Evolutionary conservation across 2,888 invertebrate species (phyloP).

Genomic region (Nemotelus pantherinus): DNA sequence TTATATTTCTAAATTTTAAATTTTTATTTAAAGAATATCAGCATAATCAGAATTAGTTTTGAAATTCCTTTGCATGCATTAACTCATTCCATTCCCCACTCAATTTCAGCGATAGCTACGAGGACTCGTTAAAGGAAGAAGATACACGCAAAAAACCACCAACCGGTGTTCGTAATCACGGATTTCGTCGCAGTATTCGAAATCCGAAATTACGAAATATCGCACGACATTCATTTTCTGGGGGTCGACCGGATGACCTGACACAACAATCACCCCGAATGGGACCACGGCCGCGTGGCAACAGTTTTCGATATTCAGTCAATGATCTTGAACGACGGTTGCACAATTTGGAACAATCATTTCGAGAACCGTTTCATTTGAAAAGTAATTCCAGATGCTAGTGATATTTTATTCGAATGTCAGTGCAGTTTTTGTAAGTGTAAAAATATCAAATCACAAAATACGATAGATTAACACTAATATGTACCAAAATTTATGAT

Average conservation of each 20-base stretch:
- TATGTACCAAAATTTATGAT: background rate
- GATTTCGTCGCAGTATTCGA: conserved; percentile 51
- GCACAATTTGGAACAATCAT: conserved; percentile 63
- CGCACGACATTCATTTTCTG: conserved; percentile 64
- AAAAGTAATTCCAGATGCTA: conserved; percentile 60
- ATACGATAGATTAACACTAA: background rate
- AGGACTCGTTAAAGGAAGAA: conserved; percentile 77
- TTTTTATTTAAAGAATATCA: too few species aligned
- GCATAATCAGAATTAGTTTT: too few species aligned
- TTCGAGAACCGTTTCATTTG: conserved; percentile 57
- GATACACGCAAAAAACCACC: conserved; percentile 52
- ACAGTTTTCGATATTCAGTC: conserved; percentile 63
- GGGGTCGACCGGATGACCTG: conserved; percentile 62
- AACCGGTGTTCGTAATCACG: background rate
- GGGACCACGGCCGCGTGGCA: conserved; percentile 60
- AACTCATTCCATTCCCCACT: background rate
- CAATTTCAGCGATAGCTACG: conserved; percentile 74
- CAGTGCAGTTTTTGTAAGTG: background rate
- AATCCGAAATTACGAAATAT: conserved; percentile 48
- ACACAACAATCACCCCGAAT: conserved; percentile 62
- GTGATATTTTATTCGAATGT: conserved; percentile 8
- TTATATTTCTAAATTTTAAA: too few species aligned
- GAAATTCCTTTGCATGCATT: too few species aligned
- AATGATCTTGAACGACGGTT: conserved; percentile 63
- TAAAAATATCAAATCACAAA: background rate